Conservation (phyloP, 2,888 invertebrate species). For the Dendrolimus pini region DNA sequence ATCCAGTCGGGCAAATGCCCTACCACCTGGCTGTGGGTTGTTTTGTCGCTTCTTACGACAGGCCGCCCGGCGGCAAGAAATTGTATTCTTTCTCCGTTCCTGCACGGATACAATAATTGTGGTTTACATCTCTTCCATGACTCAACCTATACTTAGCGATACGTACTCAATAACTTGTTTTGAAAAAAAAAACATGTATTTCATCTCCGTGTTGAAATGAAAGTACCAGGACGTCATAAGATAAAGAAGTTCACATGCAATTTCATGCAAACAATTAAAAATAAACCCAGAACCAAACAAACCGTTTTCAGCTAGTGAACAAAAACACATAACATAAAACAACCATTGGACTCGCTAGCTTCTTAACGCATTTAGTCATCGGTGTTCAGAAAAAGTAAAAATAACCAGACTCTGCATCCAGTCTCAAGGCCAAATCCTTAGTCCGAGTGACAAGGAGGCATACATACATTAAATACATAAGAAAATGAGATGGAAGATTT, state of each 20-base stretch:
- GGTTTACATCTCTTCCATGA: too few relatives aligned
- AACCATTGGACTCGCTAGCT: constrained; percentile 28
- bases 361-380: constrained; percentile 70
- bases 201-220: too few relatives aligned
- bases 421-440: constrained; percentile 73
- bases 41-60: too few relatives aligned
- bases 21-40: too few relatives aligned
- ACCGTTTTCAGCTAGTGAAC: constrained; percentile 21
- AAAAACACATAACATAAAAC: constrained; percentile 26
- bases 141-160: too few relatives aligned
- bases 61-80: too few relatives aligned
- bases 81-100: too few relatives aligned
- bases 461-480: constrained; percentile 13
- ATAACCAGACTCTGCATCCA: constrained; percentile 65
- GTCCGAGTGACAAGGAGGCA: constrained; percentile 38
- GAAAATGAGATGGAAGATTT: constrained; percentile 27
- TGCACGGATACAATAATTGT: too few relatives aligned
- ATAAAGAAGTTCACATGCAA: constrained; percentile 8
- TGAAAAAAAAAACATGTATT: too few relatives aligned
- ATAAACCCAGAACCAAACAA: constrained; percentile 19
- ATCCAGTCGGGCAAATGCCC: too few relatives aligned
- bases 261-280: constrained; percentile 19
- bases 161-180: too few relatives aligned
- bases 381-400: constrained; percentile 70
- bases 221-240: too few relatives aligned